phyloP scores from a whole-genome alignment of 2,888 invertebrate species.

The Scaptomyza tumidula region DNA sequence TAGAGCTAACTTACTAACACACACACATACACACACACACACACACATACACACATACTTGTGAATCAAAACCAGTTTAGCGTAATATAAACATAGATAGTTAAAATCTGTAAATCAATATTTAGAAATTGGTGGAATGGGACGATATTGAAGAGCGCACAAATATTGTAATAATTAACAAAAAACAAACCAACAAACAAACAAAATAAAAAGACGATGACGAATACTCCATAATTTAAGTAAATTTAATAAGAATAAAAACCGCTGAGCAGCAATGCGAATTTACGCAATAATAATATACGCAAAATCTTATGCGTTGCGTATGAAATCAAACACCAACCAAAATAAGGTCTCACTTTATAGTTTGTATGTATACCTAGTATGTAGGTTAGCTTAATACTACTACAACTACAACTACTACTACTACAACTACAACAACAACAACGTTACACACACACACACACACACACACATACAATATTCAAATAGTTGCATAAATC shows the following conservation, averaged over 20 bases:
- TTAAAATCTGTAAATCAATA: conserved; percentile 45
- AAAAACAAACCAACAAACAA: conserved; percentile 13
- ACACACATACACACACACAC: background rate
- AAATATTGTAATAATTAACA: conserved; percentile 59
- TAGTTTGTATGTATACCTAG: conserved; percentile 7
- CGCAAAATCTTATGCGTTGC: conserved; percentile 19
- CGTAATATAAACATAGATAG: conserved; percentile 43
- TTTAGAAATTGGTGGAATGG: conserved; percentile 37
- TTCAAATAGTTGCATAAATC: conserved; percentile 6
- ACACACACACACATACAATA: conserved; percentile 5
- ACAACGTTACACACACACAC: background rate
- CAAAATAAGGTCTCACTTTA: conserved; percentile 21
- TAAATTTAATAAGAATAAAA: conserved; percentile 23
- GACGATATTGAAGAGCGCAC: conserved; percentile 64
- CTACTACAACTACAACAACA: background rate
- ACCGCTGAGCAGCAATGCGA: conserved; percentile 55
- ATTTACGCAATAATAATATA: conserved; percentile 50
- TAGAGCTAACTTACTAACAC: background rate
- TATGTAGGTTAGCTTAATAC: conserved; percentile 45
- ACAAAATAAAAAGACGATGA: no score
- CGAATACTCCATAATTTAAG: conserved; percentile 63
- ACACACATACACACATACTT: conserved; percentile 8
- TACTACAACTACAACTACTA: background rate
- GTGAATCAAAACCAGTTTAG: conserved; percentile 43
- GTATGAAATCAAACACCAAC: conserved; percentile 25